phyloP scores from a whole-genome alignment of 2,113 vertebrate species.

The Brienomyrus brachyistius region DNA sequence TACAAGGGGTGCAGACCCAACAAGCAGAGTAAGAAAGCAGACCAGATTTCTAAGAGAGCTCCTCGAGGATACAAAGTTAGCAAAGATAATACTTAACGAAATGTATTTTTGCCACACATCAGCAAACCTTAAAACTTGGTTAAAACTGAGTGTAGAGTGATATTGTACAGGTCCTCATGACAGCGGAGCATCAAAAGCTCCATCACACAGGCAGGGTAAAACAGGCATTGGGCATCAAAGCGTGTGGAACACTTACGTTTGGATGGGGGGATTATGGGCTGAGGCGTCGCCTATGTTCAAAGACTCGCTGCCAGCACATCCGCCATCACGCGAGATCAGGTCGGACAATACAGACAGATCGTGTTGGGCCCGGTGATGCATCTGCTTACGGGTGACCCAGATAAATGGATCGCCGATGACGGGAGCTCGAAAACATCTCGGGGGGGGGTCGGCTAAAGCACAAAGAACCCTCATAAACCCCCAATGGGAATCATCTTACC shows the following conservation, averaged over 20 bases:
- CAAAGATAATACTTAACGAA: not conserved
- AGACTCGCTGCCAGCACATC: conserved; percentile 37
- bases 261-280: conserved; percentile 30
- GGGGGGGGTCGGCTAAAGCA: not conserved
- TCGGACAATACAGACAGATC: not conserved
- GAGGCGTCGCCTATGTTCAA: conserved; percentile 22
- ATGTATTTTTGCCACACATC: not conserved
- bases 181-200: not conserved
- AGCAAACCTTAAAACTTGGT: not conserved
- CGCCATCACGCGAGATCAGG: not conserved
- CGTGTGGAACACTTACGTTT: conserved; percentile 53
- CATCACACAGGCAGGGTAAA: conserved; percentile 19
- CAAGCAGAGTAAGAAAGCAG: not conserved
- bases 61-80: not conserved
- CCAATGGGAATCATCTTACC: not conserved
- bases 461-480: not conserved
- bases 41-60: not conserved
- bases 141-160: not conserved
- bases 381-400: not conserved
- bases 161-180: not conserved
- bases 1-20: not conserved
- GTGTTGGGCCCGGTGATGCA: not conserved
- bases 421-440: too few relatives aligned
- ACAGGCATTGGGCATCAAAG: not conserved
- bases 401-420: not conserved